Percentiles rank a stretch among this genome's conserved stretches.
Conservation (phyloP, 1,140 invertebrate species). For the Leptinotarsa texana region DNA sequence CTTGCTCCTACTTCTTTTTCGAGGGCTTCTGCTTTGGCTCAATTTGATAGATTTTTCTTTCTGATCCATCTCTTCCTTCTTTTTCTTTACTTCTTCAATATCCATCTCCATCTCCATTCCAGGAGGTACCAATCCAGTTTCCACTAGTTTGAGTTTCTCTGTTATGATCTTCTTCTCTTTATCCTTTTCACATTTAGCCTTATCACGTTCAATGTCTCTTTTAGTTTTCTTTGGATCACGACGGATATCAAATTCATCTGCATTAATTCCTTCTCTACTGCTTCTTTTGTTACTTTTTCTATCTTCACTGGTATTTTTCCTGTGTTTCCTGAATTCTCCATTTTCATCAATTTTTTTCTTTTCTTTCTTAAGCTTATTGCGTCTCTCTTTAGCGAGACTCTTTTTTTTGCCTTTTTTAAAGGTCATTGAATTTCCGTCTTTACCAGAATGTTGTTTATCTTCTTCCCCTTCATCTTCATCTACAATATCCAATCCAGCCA, state of each 20-base stretch:
- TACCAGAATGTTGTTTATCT: slow-evolving; percentile 4
- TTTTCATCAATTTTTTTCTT: slow-evolving; percentile 19
- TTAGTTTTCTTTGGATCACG: slow-evolving; percentile 53
- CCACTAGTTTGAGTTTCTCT: slow-evolving; percentile 43
- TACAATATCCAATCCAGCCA: slow-evolving; percentile 50
- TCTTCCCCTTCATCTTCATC: slow-evolving; percentile 41
- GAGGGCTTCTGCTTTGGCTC: background rate
- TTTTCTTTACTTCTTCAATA: slow-evolving; percentile 28
- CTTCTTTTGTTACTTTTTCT: slow-evolving; percentile 10
- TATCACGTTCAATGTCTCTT: slow-evolving; percentile 51
- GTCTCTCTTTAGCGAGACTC: background rate
- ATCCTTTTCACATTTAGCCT: slow-evolving; percentile 51
- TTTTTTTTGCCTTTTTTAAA: background rate
- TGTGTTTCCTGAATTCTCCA: slow-evolving; percentile 9
- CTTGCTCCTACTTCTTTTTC: slow-evolving; percentile 10
- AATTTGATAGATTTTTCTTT: background rate
- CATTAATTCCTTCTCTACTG: slow-evolving; percentile 13
- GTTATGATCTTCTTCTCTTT: slow-evolving; percentile 47
- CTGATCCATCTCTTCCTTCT: slow-evolving; percentile 15
- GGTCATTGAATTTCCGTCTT: background rate
- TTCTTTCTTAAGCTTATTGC: background rate
- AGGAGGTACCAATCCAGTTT: slow-evolving; percentile 54
- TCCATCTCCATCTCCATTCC: slow-evolving; percentile 54
- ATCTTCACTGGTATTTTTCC: slow-evolving; percentile 17
- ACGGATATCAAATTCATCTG: slow-evolving; percentile 38